Percentiles rank a stretch among this genome's conserved stretches.
phyloP scores from a whole-genome alignment of 2,797 vertebrate species.

The Chelmon rostratus region DNA sequence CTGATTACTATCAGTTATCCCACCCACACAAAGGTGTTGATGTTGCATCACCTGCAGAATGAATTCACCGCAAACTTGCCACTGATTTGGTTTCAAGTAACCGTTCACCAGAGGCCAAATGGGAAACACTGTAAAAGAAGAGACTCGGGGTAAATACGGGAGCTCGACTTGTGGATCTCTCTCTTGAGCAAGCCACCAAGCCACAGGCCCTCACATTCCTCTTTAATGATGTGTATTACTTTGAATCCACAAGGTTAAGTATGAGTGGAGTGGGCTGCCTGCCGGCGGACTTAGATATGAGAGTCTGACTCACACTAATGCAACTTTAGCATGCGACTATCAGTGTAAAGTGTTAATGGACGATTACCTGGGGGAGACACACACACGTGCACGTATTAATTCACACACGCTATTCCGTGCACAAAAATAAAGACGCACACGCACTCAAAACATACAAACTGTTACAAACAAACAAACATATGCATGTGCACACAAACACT shows the following conservation, averaged over 20 bases:
- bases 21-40: conserved; percentile 49
- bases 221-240: conserved; percentile 73
- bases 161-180: conserved; percentile 47
- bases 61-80: conserved; percentile 51
- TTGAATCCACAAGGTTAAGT: conserved; percentile 69
- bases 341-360: conserved; percentile 53
- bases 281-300: conserved; percentile 47
- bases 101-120: conserved; percentile 42
- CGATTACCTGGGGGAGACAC: conserved; percentile 31
- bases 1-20: conserved; percentile 55
- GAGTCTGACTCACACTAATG: conserved; percentile 44
- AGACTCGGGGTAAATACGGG: conserved; percentile 45
- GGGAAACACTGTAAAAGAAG: conserved; percentile 59
- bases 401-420: background rate
- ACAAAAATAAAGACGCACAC: background rate
- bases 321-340: conserved; percentile 55
- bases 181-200: conserved; percentile 49
- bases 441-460: conserved; percentile 30
- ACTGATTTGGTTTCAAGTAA: conserved; percentile 61
- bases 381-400: background rate
- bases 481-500: conserved; percentile 17
- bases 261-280: conserved; percentile 59
- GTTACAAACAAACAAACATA: background rate
- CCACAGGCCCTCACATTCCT: conserved; percentile 67
- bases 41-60: conserved; percentile 62